These are phyloP conservation scores for Taenaris catops DNA, from an alignment of 2,888 invertebrate species.

Conservation along the genomic window DNA sequence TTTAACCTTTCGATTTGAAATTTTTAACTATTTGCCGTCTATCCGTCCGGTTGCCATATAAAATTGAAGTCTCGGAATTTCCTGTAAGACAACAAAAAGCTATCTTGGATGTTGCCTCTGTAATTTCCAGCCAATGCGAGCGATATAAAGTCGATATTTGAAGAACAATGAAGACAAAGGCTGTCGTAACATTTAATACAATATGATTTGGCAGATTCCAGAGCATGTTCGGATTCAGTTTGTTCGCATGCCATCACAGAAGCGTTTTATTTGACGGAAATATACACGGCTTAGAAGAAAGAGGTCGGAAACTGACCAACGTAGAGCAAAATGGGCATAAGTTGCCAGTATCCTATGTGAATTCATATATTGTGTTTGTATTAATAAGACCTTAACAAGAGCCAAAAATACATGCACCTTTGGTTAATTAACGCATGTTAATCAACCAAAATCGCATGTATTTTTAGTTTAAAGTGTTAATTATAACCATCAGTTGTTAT, in stretches of 20 bases:
- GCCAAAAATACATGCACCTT: too few relatives aligned
- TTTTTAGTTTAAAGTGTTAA: too few relatives aligned
- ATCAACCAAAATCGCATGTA: too few relatives aligned
- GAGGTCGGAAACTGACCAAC: too few relatives aligned
- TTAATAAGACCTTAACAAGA: too few relatives aligned
- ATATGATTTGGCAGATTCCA: slow-evolving; percentile 45
- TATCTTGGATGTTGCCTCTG: slow-evolving; percentile 26
- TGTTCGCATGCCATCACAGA: slow-evolving; percentile 46
- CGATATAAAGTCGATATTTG: slow-evolving; percentile 45
- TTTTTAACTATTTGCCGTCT: slow-evolving; percentile 10
- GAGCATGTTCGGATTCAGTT: slow-evolving; percentile 39
- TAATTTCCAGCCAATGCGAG: slow-evolving; percentile 33
- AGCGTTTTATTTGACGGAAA: slow-evolving; percentile 43
- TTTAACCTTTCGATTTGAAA: slow-evolving; percentile 7
- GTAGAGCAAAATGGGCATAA: too few relatives aligned
- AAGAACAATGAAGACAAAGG: slow-evolving; percentile 30
- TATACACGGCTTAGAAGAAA: too few relatives aligned
- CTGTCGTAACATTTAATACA: slow-evolving; percentile 42
- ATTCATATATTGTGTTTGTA: too few relatives aligned
- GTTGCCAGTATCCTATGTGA: too few relatives aligned
- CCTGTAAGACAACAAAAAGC: slow-evolving; percentile 54
- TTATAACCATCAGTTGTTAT: too few relatives aligned
- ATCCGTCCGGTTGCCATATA: slow-evolving; percentile 51
- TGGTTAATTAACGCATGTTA: too few relatives aligned
- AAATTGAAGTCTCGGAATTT: slow-evolving; percentile 61